Base-by-base conservation (phyloP, 2,888 invertebrate genomes). In the Ferdinandea cuprea region DNA sequence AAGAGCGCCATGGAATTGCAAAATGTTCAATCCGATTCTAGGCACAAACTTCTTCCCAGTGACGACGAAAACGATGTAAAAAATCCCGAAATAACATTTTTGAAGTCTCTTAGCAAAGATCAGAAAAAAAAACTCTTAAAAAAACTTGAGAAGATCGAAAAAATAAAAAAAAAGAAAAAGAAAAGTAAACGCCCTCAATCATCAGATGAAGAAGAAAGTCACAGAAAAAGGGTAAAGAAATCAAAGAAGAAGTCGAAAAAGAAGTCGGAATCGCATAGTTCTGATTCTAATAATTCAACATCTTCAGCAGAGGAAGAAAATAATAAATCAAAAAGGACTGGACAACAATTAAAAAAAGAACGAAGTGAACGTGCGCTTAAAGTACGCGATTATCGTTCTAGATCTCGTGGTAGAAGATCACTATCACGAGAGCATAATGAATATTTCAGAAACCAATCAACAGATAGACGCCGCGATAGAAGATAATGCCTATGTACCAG, bases 41-140 rank as follows among this genome's bases (percentile, higher is more conserved):
- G 92, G 87, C 90, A 94, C 89, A 92, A 93, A 90, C 91, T 95
- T 89, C 90, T 95, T 89, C 87, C 94, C 85, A 92, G 94, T 89
- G 91, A 93, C 87, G 88, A 92, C 86, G 88, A 89, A 2, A 88
- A 88, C 3, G 89, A 88, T 3, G 86, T 86, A 11, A 92, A 71
- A 92, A 94, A 86, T 74, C 93, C 94, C n/a, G 96, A 96, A 91
- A 92, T 94, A 17, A 94, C 96, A 77, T 95, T 98, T 86, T 92
- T 98, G 5, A 96, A 96, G 89, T 95, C 96, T 0, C 91, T 98
- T 13, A 94, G 95, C 4, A 95, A 94, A 83, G 96, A 97, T 87
- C 97, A 98, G 88, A 98, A 98, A 91, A 95, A 96, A 87, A 97
- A 96, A 88, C 91, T 98, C 15, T 91, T 98, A n/a, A 97, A 95